A percentile compares a stretch with the other conserved stretches of the same genome.
Conservation (phyloP, 2,113 vertebrate genomes). For the Lagenorhynchus albirostris region DNA sequence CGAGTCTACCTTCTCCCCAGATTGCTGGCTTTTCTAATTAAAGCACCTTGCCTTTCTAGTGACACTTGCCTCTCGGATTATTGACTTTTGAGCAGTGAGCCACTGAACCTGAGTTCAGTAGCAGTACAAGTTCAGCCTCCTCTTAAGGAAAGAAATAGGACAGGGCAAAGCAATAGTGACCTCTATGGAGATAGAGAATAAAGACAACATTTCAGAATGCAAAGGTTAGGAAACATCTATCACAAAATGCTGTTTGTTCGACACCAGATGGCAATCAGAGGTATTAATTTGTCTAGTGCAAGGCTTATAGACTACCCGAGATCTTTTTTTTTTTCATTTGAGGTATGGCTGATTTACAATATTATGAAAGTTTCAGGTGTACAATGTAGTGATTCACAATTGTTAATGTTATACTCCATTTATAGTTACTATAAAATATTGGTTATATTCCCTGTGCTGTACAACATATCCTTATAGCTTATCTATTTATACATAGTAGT, state of each 20-base stretch:
- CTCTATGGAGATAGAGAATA: not conserved
- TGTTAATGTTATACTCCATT: not conserved
- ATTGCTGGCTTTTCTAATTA: not conserved
- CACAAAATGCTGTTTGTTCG: not conserved
- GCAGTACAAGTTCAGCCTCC: not conserved
- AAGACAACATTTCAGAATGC: not conserved
- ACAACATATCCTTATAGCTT: not conserved
- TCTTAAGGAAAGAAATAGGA: not conserved
- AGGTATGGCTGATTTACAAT: not conserved
- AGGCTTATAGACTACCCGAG: not conserved
- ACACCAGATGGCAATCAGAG: conserved; percentile 12
- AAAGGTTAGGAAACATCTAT: not conserved
- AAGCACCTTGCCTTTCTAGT: not conserved
- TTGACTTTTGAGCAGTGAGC: not conserved
- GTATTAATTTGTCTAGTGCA: not conserved
- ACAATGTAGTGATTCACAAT: not conserved
- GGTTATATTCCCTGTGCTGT: not conserved
- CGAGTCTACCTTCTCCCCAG: not conserved
- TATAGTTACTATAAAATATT: not conserved
- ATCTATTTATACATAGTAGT: not conserved
- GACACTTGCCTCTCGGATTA: not conserved
- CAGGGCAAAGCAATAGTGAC: not conserved
- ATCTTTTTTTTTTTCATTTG: not conserved
- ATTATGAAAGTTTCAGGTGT: not conserved
- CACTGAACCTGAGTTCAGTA: not conserved